A percentile compares a stretch with the other conserved stretches of the same genome.
Conservation (phyloP, 2,797 vertebrate species). For the Coracias cyanogaster region DNA sequence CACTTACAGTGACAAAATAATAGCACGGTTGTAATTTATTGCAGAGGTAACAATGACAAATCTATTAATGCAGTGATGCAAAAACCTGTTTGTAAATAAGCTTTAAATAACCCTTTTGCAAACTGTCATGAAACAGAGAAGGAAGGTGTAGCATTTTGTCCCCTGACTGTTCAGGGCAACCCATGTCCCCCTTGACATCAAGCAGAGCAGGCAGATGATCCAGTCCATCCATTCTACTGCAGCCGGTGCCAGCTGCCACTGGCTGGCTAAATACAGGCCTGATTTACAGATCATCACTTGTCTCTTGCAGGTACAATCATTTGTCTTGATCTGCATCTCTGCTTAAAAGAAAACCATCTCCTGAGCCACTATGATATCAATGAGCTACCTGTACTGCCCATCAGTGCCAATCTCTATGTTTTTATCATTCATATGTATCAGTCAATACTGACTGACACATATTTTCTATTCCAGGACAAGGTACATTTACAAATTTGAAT, state of each 20-base stretch:
- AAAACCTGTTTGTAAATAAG: background rate
- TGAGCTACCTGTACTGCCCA: background rate
- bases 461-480: background rate
- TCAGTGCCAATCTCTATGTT: background rate
- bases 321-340: background rate
- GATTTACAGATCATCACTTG: conserved; percentile 43
- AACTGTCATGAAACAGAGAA: background rate
- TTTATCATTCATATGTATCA: too few species aligned
- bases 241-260: background rate
- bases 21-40: background rate
- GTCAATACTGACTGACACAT: background rate
- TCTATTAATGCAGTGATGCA: background rate
- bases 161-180: too few species aligned
- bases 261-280: conserved; percentile 27
- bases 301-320: background rate
- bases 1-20: background rate
- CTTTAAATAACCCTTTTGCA: background rate
- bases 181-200: background rate
- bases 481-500: background rate
- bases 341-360: background rate
- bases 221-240: background rate
- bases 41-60: background rate
- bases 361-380: background rate
- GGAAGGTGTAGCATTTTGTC: background rate
- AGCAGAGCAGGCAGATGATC: background rate